Conservation (phyloP, 2,888 invertebrate species). For the Lasioglossum calceatum region DNA sequence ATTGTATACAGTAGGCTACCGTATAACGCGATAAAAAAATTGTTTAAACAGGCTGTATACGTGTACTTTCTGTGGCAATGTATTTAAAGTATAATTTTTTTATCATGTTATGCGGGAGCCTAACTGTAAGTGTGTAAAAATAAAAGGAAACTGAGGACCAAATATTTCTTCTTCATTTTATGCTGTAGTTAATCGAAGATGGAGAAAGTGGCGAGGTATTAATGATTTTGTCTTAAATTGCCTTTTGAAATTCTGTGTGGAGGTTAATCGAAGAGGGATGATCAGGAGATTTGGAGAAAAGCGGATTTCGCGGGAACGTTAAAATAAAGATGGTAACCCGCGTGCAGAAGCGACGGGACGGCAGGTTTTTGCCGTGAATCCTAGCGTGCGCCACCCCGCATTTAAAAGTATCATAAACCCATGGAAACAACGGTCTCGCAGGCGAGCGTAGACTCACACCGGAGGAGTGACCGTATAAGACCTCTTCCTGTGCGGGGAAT, state of each 20-base stretch:
- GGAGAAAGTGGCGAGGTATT: too few relatives aligned
- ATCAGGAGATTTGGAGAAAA: neutral
- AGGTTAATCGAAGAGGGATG: too few relatives aligned
- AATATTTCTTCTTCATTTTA: too few relatives aligned
- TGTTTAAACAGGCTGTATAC: too few relatives aligned
- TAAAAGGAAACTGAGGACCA: neutral
- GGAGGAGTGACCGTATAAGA: conserved; percentile 63
- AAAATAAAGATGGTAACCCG: neutral
- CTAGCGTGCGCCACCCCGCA: conserved; percentile 3
- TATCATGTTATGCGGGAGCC: too few relatives aligned
- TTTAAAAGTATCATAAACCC: conserved; percentile 19
- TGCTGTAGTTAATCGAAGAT: too few relatives aligned
- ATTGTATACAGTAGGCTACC: neutral
- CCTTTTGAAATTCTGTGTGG: too few relatives aligned
- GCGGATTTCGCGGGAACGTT: neutral
- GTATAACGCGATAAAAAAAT: too few relatives aligned
- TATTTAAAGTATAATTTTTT: too few relatives aligned
- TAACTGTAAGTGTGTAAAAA: neutral
- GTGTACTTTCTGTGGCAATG: too few relatives aligned
- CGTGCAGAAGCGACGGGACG: neutral
- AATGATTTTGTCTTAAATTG: too few relatives aligned
- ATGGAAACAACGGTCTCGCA: conserved; percentile 17
- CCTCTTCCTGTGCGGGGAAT: conserved; percentile 61
- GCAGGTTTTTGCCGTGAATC: neutral
- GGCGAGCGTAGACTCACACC: conserved; percentile 24